Evolutionary conservation across 1,140 invertebrate genomes (phyloP), one percentile per base, ranked within the genome.

Genomic region (Meloidogyne floridensis): DNA sequence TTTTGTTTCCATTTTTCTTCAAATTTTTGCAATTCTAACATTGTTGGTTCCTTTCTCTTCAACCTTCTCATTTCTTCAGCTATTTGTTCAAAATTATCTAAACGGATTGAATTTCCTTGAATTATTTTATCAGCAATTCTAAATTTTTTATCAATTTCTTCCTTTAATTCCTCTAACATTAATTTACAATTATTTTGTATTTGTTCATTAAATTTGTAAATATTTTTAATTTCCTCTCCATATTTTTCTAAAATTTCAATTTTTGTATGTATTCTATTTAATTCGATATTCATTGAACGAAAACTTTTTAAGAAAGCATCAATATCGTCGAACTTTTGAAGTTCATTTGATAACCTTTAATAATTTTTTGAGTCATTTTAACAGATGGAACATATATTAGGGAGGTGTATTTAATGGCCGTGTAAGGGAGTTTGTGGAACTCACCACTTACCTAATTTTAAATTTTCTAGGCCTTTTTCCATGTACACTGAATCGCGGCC

Each of bases 251-350:
- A 65, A 65, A n/a, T 4, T 7, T 65, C n/a, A 7, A 65, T n/a
- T 65, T n/a, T 65, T 65, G 15, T 65, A n/a, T 65, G 7, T n/a
- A 65, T 65, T 65, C n/a, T 65, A n/a, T 65, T 65, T 65, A 65
- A 7, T 65, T 65, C 59, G n/a, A 65, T 65, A n/a, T 6, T 3
- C n/a, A 65, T 65, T n/a, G n/a, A 65, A 7, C 10, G 10, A n/a
- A n/a, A 13, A 65, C n/a, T 65, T 65, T 65, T 65, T 65, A 65
- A 1, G 7, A 65, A 65, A 6, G 15, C 59, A 65, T 65, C 59
- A n/a, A 65, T n/a, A 13, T 65, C 59, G 6, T 65, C n/a, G n/a
- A 65, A 65, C 8, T 65, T 65, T n/a, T 65, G 10, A 13, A 65
- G 4, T 65, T 65, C n/a, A 65, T 65, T 65, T 7, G n/a, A 65